Base-by-base conservation (phyloP, 2,888 invertebrate genomes). In the Pocota personata region DNA sequence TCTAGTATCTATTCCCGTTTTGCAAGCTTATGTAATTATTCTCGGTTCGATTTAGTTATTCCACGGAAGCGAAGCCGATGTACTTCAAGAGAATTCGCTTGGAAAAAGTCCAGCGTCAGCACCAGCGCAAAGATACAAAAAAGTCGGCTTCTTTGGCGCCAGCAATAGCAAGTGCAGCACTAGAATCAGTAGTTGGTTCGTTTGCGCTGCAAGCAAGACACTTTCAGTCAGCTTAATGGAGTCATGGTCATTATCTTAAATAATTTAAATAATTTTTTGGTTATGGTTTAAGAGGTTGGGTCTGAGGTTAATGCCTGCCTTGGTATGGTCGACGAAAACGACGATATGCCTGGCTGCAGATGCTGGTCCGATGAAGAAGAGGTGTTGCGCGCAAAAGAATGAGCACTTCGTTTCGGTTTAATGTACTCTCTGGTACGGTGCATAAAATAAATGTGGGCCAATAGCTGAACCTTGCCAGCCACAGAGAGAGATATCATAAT, bases 241-340 rank as follows among this genome's bases (percentile, higher is more conserved):
- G 80, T 86, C 82, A 86, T 86, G 86, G 86, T 86, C 72, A 77
- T 82, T 86, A 86, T 86, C 82, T 86, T 57, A 76, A 76, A 84
- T 84, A 76, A 84, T 80, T 84, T 80, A 64, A 84, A 84, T 80
- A 71, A 50, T 75, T 76, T 72, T 66, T 76, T 76, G 52, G 75
- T 71, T 80, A 75, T 76, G 80, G 40, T 79, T 75, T 64, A 67
- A 43, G 75, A 69, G 58, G 79, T 66, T 79, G 75, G 27, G 35
- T 62, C 55, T 76, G 72, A 30, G 86, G 76, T 82, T 82, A 77
- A 77, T 77, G 82, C 48, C 82, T 80, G 52, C 52, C 32, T 14
- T 30, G 76, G 37, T 52, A 79, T 80, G 76, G 84, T 76, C 66
- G 71, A 32, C 52, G 37, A 40, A 60, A 64, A 66, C 35, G 19